Evolutionary conservation across 2,888 invertebrate species (phyloP).

Genomic region (Archips crataeganus): DNA sequence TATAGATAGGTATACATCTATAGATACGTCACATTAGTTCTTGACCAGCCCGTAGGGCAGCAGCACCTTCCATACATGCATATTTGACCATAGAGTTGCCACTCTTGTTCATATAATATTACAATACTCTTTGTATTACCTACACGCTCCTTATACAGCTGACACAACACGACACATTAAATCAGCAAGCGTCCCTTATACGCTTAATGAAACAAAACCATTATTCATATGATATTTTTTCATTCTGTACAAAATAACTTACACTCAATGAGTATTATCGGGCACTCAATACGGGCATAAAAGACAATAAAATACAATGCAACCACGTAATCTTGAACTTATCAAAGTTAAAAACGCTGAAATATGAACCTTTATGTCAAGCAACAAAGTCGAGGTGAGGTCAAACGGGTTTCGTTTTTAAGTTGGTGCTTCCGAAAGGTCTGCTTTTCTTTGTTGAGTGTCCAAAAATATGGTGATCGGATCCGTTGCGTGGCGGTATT

Average conservation of each 20-base stretch:
- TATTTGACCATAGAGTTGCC: too few species aligned
- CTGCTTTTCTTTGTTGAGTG: constrained; percentile 46
- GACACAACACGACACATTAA: constrained; percentile 58
- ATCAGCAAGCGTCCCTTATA: constrained; percentile 69
- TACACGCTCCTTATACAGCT: constrained; percentile 40
- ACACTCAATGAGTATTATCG: constrained; percentile 75
- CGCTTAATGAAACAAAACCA: constrained; percentile 80
- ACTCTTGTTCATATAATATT: too few species aligned
- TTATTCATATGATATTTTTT: constrained; percentile 73
- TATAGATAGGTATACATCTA: too few species aligned
- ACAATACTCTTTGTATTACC: too few species aligned
- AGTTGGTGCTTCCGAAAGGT: constrained; percentile 33
- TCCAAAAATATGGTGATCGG: constrained; percentile 47
- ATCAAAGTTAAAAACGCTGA: constrained; percentile 7
- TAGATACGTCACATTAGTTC: too few species aligned
- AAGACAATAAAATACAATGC: constrained; percentile 65
- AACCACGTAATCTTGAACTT: constrained; percentile 27
- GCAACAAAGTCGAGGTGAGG: background rate
- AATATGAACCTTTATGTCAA: background rate
- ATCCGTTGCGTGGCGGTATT: constrained; percentile 55
- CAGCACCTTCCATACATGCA: too few species aligned
- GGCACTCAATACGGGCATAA: constrained; percentile 72
- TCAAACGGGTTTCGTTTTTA: background rate
- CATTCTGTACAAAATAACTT: constrained; percentile 72
- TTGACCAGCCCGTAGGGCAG: too few species aligned